Evolutionary conservation across 2,797 vertebrate species (phyloP).

Genomic region (Trachops cirrhosus): DNA sequence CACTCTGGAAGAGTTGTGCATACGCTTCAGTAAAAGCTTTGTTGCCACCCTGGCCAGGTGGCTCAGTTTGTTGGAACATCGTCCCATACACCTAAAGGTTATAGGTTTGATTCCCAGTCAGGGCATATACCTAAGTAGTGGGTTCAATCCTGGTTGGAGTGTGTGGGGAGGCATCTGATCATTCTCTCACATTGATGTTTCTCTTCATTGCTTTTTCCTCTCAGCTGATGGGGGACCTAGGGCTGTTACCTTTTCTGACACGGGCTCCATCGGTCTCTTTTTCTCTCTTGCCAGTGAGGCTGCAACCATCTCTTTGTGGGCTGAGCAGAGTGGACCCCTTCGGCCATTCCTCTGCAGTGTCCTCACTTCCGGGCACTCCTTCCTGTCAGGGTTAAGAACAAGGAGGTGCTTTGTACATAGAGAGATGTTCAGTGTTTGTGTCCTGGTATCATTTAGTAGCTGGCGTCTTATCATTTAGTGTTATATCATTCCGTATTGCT

Average conservation of each 20-base stretch:
- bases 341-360: background rate
- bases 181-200: background rate
- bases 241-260: background rate
- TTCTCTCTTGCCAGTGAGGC: background rate
- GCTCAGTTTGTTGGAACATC: background rate
- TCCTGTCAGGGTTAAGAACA: background rate
- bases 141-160: background rate
- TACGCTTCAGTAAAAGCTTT: background rate
- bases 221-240: background rate
- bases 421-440: background rate
- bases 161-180: background rate
- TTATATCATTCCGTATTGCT: background rate
- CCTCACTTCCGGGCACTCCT: background rate
- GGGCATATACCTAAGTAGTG: background rate
- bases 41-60: background rate
- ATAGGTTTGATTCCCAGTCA: background rate
- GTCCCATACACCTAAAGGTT: background rate
- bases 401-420: background rate
- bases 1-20: background rate
- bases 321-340: background rate
- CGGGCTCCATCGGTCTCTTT: background rate
- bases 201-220: background rate
- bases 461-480: background rate
- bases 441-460: background rate
- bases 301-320: background rate